A percentile compares a stretch with the other conserved stretches of the same genome.
phyloP scores from a whole-genome alignment of 2,113 vertebrate genomes.

The Dermatemys mawii region DNA sequence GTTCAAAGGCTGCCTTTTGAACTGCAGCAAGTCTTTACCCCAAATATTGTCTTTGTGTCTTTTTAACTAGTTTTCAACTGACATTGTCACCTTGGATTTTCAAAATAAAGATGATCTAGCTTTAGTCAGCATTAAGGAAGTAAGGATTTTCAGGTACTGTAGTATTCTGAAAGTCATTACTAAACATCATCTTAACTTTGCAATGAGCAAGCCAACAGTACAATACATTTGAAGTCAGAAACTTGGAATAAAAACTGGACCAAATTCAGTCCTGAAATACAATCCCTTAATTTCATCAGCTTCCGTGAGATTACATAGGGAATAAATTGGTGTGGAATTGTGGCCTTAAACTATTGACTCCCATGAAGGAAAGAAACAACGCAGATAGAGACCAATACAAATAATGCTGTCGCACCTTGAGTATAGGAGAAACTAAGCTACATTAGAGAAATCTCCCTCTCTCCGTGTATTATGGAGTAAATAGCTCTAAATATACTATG shows the following conservation, averaged over 20 bases:
- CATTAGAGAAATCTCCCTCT: not conserved
- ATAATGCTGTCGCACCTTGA: not conserved
- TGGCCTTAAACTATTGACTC: not conserved
- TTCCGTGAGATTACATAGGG: not conserved
- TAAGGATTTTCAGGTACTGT: not conserved
- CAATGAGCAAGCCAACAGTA: not conserved
- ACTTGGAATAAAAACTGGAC: not conserved
- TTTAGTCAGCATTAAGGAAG: not conserved
- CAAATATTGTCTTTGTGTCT: not conserved
- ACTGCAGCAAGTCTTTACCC: not conserved
- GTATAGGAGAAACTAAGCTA: not conserved
- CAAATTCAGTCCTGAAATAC: not conserved
- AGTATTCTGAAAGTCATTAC: not conserved
- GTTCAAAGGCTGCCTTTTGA: not conserved
- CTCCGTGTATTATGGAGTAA: not conserved
- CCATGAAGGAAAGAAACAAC: not conserved
- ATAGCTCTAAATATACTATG: not conserved
- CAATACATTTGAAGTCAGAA: not conserved
- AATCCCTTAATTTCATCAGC: not conserved
- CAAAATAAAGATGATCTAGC: not conserved
- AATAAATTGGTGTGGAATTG: not conserved
- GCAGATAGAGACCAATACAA: not conserved
- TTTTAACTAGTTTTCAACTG: not conserved
- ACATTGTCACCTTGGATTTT: not conserved
- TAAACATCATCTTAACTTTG: not conserved